These are phyloP conservation scores for Pantherophis guttatus DNA, from an alignment of 2,113 vertebrate species.

Conservation along the genomic window DNA sequence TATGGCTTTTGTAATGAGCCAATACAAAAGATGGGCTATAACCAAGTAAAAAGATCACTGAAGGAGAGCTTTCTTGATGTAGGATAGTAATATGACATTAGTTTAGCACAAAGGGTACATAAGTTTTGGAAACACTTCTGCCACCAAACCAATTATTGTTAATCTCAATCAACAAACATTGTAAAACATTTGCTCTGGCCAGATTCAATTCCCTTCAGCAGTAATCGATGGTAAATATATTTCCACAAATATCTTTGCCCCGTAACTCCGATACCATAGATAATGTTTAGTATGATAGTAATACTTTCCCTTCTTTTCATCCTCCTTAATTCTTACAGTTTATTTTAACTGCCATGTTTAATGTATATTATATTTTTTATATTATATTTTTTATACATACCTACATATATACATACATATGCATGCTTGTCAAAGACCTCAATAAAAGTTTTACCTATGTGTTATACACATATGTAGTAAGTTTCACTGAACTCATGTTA, in stretches of 20 bases:
- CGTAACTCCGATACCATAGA: background rate
- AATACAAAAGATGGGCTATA: background rate
- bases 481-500: background rate
- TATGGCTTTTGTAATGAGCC: background rate
- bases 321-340: background rate
- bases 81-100: background rate
- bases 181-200: background rate
- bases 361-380: background rate
- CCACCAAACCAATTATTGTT: background rate
- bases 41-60: background rate
- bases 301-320: background rate
- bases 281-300: background rate
- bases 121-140: background rate
- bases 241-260: background rate
- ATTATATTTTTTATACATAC: background rate
- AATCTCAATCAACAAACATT: background rate
- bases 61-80: background rate
- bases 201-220: background rate
- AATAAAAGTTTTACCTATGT: background rate
- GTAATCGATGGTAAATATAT: background rate
- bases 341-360: background rate
- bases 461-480: background rate
- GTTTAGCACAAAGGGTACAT: background rate
- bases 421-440: background rate
- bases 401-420: background rate